Percentiles rank a stretch among this genome's conserved stretches.
Evolutionary conservation across 2,797 vertebrate species (phyloP).

Genomic region (Ataeniobius toweri): DNA sequence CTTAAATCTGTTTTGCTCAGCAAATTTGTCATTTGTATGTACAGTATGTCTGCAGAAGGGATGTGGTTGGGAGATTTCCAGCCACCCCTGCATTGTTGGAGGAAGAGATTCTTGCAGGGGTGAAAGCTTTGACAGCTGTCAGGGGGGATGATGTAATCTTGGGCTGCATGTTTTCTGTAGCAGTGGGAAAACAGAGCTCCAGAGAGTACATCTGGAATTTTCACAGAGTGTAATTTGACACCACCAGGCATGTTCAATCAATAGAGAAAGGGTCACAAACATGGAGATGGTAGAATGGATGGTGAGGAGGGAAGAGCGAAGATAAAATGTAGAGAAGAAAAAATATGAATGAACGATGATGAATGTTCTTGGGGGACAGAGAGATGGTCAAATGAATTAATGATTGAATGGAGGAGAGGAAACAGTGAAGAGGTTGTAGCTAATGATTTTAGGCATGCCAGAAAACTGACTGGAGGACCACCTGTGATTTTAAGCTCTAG

Average conservation of each 20-base stretch:
- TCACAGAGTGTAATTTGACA: conserved; percentile 56
- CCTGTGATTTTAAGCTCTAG: background rate
- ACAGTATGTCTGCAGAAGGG: conserved; percentile 12
- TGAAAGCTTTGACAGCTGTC: conserved; percentile 62
- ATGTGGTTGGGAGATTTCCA: conserved; percentile 37
- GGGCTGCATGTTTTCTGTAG: conserved; percentile 53
- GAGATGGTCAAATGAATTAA: conserved; percentile 17
- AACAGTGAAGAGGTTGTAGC: conserved; percentile 24
- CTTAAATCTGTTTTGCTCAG: conserved; percentile 48
- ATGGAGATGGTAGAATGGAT: conserved; percentile 29
- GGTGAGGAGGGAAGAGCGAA: conserved; percentile 22
- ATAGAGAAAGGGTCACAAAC: conserved; percentile 49
- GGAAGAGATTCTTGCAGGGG: conserved; percentile 31
- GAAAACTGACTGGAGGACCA: background rate
- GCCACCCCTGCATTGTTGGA: conserved; percentile 25
- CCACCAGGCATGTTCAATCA: conserved; percentile 47
- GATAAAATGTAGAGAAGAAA: conserved; percentile 49
- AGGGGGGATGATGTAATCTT: conserved; percentile 70
- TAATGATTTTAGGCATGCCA: background rate
- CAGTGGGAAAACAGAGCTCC: conserved; percentile 42
- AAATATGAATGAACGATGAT: conserved; percentile 28
- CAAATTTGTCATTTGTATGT: conserved; percentile 36
- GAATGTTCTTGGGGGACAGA: conserved; percentile 25
- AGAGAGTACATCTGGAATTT: conserved; percentile 72
- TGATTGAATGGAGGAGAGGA: conserved; percentile 43